Evolutionary conservation across 2,888 invertebrate genomes (phyloP), one percentile per base, ranked within the genome.

Genomic region (Hemaris fuciformis): DNA sequence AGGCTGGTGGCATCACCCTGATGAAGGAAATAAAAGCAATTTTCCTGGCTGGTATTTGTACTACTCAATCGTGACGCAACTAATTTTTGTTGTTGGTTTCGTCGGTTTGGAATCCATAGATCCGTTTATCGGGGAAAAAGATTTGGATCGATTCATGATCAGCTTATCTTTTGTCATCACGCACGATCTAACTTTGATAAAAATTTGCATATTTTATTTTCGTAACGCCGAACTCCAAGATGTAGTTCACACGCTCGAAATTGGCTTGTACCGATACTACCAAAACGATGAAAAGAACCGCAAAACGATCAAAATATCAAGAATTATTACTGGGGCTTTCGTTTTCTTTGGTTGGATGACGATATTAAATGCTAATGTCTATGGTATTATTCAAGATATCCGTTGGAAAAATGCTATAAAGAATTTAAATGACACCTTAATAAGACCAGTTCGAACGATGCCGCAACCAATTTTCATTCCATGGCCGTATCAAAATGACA

Each of bases 1-100:
- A 0, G 92, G 92, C 23, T 91, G 91, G 92, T 92, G 91, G 91
- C 92, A 92, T 67, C 84, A 88, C 59, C 91, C 92, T 0, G 89
- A 91, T 62, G 85, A 91, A 75, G 73, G 63, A 1, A 78, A 89
- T 15, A 84, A 78, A 0, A 73, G 73, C 3, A 92, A 92, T 66
- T 91, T 91, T 64, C 83, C 82, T 1, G 85, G 87, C 43, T 81
- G 78, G 73, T 92, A 92, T 62, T 61, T 91, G 1, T 90, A 85
- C 66, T 92, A 92, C 69, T 75, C 88, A 0, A 82, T 91, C 59
- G 57, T 84, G 2, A 90, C 91, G 0, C 85, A 90, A 71, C 61
- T 88, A 0, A 75, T 91, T 7, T 91, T 89, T 89, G 91, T 91
- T 0, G 86, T 77, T 2, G 87, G 90, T 5, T 92, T 92, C 63